A percentile compares a stretch with the other conserved stretches of the same genome.
phyloP scores from a whole-genome alignment of 1,140 invertebrate species.

The Cylas formicarius region DNA sequence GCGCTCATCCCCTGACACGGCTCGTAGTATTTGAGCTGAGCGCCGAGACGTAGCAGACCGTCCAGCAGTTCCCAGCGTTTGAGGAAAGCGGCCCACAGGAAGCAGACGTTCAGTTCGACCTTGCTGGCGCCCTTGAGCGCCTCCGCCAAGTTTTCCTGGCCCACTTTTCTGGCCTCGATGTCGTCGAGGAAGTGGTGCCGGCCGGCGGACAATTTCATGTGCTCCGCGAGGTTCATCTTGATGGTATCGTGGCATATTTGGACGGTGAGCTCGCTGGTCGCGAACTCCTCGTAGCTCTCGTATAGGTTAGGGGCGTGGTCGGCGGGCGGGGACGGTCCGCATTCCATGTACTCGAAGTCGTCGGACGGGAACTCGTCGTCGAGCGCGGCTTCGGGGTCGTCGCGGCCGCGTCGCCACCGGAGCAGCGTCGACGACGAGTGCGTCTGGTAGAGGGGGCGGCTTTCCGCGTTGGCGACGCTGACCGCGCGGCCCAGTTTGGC shows the following conservation, averaged over 20 bases:
- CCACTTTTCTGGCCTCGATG: slow-evolving; percentile 56
- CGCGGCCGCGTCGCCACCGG: slow-evolving; percentile 39
- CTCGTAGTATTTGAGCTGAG: slow-evolving; percentile 61
- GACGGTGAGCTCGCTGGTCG: slow-evolving; percentile 56
- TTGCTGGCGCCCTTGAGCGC: slow-evolving; percentile 49
- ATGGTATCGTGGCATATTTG: slow-evolving; percentile 68
- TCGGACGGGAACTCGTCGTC: slow-evolving; percentile 57
- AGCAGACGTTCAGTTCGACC: slow-evolving; percentile 58
- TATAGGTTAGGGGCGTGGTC: slow-evolving; percentile 68
- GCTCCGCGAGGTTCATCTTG: slow-evolving; percentile 59
- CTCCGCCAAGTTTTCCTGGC: slow-evolving; percentile 47
- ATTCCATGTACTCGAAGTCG: slow-evolving; percentile 64
- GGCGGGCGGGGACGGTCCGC: slow-evolving; percentile 62
- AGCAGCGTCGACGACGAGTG: slow-evolving; percentile 25
- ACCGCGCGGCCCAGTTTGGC: slow-evolving; percentile 36
- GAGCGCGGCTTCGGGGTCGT: slow-evolving; percentile 52
- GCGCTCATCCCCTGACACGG: slow-evolving; percentile 59
- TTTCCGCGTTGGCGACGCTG: slow-evolving; percentile 40
- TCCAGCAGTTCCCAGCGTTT: slow-evolving; percentile 58
- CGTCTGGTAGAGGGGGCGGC: slow-evolving; percentile 38
- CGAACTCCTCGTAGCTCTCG: slow-evolving; percentile 62
- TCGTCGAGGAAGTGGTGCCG: slow-evolving; percentile 60
- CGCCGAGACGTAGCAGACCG: slow-evolving; percentile 52
- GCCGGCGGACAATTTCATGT: slow-evolving; percentile 57
- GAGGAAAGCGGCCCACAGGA: slow-evolving; percentile 64